Conservation (phyloP, 2,888 invertebrate species). For the Drosophila subquinaria region DNA sequence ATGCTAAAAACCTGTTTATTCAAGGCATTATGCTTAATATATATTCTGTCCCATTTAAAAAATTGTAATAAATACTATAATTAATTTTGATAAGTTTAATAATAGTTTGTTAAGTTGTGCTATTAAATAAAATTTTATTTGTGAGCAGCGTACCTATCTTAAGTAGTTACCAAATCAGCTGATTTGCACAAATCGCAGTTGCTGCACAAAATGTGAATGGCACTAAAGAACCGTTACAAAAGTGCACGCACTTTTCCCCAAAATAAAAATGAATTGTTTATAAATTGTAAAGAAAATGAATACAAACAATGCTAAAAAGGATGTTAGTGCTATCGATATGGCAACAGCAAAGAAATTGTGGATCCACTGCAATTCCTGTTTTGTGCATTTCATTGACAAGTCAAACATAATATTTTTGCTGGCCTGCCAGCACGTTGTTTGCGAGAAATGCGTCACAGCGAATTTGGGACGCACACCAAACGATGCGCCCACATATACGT, state of each 20-base stretch:
- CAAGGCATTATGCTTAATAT: too few relatives aligned
- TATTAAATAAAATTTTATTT: not conserved
- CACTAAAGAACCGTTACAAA: conserved; percentile 20
- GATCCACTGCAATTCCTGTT: conserved; percentile 83
- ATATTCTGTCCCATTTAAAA: too few relatives aligned
- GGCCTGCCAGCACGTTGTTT: conserved; percentile 77
- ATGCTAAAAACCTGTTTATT: not conserved
- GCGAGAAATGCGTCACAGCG: conserved; percentile 70
- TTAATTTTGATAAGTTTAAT: not conserved
- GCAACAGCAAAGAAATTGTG: conserved; percentile 56
- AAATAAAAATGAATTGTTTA: not conserved
- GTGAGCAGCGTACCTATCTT: conserved; percentile 11
- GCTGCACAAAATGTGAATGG: conserved; percentile 18
- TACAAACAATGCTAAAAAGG: too few relatives aligned
- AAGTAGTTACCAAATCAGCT: conserved; percentile 29
- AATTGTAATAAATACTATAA: not conserved
- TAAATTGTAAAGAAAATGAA: not conserved
- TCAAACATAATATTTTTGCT: conserved; percentile 65
- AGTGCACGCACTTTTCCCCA: not conserved
- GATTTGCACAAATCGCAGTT: conserved; percentile 22
- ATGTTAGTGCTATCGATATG: not conserved
- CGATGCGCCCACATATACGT: conserved; percentile 59
- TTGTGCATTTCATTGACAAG: conserved; percentile 59
- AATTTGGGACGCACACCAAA: conserved; percentile 43
- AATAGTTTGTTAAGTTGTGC: too few relatives aligned